Evolutionary conservation across 2,113 vertebrate species (phyloP).

Genomic region (Camelus bactrianus): DNA sequence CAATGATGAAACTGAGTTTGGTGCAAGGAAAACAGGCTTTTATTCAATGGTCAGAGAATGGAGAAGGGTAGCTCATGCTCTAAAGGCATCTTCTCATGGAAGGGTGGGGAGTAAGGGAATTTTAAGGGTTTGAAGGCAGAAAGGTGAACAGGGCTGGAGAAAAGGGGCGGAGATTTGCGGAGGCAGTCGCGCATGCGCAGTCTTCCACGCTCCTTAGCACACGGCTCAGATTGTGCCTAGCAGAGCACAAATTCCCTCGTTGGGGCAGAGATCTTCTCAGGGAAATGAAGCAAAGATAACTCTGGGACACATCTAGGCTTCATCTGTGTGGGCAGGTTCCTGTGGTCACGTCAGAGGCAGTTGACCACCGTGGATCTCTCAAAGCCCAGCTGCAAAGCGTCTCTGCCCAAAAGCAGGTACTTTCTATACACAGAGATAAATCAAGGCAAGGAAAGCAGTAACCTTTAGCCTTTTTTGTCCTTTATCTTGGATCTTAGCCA

Average conservation of each 20-base stretch:
- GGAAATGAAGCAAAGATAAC: no score
- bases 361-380: background rate
- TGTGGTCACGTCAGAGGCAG: background rate
- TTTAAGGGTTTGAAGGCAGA: background rate
- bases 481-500: background rate
- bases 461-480: background rate
- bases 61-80: background rate
- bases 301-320: background rate
- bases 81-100: background rate
- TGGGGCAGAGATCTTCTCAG: rapidly evolving
- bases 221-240: background rate
- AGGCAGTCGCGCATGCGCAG: background rate
- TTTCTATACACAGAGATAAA: background rate
- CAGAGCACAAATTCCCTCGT: background rate
- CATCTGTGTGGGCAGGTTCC: background rate
- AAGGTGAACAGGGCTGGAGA: background rate
- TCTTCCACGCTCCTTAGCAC: background rate
- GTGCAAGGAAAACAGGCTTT: background rate
- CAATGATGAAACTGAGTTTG: background rate
- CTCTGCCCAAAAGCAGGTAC: background rate
- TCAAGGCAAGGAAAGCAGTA: background rate
- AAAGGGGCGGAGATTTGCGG: background rate
- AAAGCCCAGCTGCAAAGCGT: background rate
- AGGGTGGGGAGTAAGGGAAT: background rate
- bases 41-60: background rate